phyloP scores from a whole-genome alignment of 1,140 invertebrate genomes.

The Triops cancriformis region DNA sequence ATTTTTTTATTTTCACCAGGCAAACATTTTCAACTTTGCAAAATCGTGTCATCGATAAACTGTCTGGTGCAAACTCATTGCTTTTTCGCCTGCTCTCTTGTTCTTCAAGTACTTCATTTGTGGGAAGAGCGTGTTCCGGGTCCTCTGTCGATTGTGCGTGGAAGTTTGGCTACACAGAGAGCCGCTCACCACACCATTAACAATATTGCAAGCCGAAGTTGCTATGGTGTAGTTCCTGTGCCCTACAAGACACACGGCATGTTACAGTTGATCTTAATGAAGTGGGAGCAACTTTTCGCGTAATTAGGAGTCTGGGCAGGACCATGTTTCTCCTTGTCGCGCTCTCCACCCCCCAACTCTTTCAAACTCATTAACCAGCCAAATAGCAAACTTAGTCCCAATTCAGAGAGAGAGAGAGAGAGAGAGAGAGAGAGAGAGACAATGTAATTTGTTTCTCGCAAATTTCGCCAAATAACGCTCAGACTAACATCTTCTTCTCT shows the following conservation, averaged over 20 bases:
- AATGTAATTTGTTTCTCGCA: not conserved
- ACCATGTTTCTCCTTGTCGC: not conserved
- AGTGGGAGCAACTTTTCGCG: not conserved
- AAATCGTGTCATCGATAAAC: too few species aligned
- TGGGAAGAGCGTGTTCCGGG: too few species aligned
- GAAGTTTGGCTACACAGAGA: too few species aligned
- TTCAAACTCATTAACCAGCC: slow-evolving; percentile 3
- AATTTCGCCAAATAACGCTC: not conserved
- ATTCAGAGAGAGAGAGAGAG: too few species aligned
- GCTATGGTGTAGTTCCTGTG: not conserved
- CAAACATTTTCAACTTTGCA: too few species aligned
- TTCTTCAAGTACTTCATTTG: too few species aligned
- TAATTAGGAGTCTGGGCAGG: not conserved
- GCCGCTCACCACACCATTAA: not conserved
- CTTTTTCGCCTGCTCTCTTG: too few species aligned
- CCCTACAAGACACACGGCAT: not conserved
- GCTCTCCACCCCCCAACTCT: not conserved
- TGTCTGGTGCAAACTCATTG: too few species aligned
- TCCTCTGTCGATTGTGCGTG: too few species aligned
- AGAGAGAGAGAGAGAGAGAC: too few species aligned
- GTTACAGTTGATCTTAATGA: not conserved
- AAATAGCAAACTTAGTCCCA: not conserved
- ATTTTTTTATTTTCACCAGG: too few species aligned
- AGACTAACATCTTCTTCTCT: not conserved
- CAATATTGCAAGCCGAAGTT: not conserved